Conservation (phyloP, 1,140 invertebrate species). For the Lamellibrachia luymesi region DNA sequence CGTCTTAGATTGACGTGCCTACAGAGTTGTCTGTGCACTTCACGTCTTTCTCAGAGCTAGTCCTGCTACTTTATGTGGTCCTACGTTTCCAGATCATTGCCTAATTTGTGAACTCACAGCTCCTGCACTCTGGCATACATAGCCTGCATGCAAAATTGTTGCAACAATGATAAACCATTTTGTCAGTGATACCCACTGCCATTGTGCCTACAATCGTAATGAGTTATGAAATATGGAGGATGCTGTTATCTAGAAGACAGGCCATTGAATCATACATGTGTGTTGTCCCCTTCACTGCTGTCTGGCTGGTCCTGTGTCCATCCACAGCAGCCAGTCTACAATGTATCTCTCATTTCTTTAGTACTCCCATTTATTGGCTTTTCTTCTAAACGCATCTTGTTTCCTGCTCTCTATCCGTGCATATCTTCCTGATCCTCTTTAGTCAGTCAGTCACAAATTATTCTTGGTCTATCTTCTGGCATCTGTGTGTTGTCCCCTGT, state of each 20-base stretch:
- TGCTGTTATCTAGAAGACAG: not conserved
- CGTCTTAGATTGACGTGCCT: not conserved
- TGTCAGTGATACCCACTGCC: not conserved
- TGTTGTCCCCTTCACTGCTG: not conserved
- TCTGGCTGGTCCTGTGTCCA: not conserved
- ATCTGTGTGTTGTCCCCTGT: not conserved
- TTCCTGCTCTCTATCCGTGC: not conserved
- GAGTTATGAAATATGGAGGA: constrained; percentile 5
- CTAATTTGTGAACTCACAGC: not conserved
- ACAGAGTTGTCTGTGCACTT: not conserved
- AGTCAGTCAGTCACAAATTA: not conserved
- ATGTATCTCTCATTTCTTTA: not conserved
- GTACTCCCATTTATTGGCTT: not conserved
- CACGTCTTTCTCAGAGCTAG: not conserved
- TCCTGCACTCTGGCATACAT: not conserved
- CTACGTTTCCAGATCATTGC: not conserved
- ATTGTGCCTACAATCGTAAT: not conserved
- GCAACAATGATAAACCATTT: not conserved
- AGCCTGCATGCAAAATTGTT: not conserved
- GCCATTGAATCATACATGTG: not conserved
- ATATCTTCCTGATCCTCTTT: not conserved
- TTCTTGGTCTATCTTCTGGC: not conserved
- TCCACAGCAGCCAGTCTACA: not conserved
- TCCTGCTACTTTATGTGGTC: not conserved
- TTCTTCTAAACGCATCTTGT: not conserved